Conservation (phyloP, 1,140 invertebrate genomes). For the Metaphire vulgaris region DNA sequence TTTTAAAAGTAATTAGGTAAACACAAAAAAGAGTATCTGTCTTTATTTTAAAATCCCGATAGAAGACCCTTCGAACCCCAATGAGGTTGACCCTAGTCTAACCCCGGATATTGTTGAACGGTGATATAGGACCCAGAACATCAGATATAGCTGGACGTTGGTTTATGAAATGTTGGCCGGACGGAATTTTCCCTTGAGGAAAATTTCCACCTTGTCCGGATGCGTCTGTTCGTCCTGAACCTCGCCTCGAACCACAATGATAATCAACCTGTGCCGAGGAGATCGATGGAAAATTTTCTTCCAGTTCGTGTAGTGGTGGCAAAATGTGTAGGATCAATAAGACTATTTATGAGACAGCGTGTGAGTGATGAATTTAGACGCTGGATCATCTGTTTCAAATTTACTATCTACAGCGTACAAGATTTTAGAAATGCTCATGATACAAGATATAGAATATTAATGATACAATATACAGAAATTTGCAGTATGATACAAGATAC, state of each 20-base stretch:
- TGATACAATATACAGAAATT: too few species aligned
- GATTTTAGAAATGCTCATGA: too few species aligned
- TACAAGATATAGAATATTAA: too few species aligned
- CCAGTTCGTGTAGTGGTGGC: conserved; percentile 50
- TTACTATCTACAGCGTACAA: conserved; percentile 40
- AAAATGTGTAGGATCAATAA: conserved; percentile 49
- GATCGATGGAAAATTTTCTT: conserved; percentile 42
- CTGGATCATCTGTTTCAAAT: conserved; percentile 44
- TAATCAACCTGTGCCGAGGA: conserved; percentile 35
- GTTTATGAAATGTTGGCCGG: conserved; percentile 49
- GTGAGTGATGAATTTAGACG: conserved; percentile 46
- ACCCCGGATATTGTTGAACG: too few species aligned
- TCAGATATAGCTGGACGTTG: conserved; percentile 51
- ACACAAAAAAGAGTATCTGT: too few species aligned
- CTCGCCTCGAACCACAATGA: conserved; percentile 32
- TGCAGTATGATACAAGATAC: too few species aligned
- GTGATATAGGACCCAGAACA: conserved; percentile 51
- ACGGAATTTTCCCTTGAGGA: conserved; percentile 46
- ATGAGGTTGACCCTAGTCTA: too few species aligned
- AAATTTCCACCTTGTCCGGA: conserved; percentile 45
- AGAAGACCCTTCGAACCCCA: too few species aligned
- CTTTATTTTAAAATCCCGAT: too few species aligned
- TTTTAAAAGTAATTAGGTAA: too few species aligned
- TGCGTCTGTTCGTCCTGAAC: conserved; percentile 37
- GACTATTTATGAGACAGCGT: conserved; percentile 48